A percentile compares a stretch with the other conserved stretches of the same genome.
These are phyloP conservation scores for Schizothorax lantsangensis DNA, from an alignment of 2,797 vertebrate species.

Conservation along the genomic window DNA sequence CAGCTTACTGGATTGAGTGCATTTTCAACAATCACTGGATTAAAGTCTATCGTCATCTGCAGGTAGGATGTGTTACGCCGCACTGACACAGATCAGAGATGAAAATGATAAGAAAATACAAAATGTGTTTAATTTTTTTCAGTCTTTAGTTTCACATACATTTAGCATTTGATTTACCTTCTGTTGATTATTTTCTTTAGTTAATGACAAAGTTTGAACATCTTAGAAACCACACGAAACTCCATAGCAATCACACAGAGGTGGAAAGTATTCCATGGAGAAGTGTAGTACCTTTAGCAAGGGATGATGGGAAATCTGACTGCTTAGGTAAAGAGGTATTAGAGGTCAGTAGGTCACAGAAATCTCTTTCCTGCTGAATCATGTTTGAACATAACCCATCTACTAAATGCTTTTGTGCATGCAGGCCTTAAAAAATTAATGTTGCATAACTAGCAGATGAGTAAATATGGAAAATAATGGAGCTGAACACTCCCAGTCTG, in stretches of 20 bases:
- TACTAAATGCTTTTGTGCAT: neutral
- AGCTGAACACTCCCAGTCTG: conserved; percentile 16
- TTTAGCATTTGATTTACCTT: neutral
- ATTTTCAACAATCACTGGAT: neutral
- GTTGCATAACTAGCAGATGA: conserved; percentile 1
- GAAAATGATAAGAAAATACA: no score
- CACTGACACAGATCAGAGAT: neutral
- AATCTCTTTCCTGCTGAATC: conserved; percentile 8
- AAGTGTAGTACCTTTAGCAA: neutral
- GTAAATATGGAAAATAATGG: conserved; percentile 9
- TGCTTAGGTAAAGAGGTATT: neutral
- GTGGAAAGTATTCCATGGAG: neutral
- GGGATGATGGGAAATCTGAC: neutral
- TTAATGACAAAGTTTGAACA: neutral
- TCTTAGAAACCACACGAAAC: neutral
- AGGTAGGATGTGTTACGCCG: neutral
- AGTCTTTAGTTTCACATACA: neutral
- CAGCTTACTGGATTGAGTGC: neutral
- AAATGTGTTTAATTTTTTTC: neutral
- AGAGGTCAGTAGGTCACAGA: conserved; percentile 37
- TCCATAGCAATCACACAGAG: neutral
- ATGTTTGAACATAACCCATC: neutral
- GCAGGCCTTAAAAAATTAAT: neutral
- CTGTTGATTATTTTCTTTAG: neutral
- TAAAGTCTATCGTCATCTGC: neutral